Evolutionary conservation across 1,140 invertebrate species (phyloP).

Genomic region (Drosophila erecta): DNA sequence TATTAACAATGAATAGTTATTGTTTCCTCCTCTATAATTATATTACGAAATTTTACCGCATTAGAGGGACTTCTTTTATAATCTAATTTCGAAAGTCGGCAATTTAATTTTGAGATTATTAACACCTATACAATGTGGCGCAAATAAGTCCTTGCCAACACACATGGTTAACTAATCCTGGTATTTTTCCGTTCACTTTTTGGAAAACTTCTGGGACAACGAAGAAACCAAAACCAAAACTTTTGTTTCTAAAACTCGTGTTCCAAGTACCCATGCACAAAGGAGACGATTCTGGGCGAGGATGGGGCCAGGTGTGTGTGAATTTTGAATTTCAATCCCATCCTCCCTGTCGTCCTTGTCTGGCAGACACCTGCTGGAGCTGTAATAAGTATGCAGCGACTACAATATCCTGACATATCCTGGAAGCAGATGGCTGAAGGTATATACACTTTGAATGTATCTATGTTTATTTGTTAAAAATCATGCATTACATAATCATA

Average conservation of each 20-base stretch:
- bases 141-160: constrained; percentile 11
- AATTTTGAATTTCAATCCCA: constrained; percentile 68
- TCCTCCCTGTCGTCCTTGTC: constrained; percentile 3
- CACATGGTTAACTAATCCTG: constrained; percentile 42
- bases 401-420: constrained; percentile 30
- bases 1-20: background rate
- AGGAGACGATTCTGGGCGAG: constrained; percentile 1
- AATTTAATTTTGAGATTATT: constrained; percentile 36
- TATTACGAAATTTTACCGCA: background rate
- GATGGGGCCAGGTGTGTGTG: constrained; percentile 47
- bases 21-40: background rate
- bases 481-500: background rate
- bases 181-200: background rate
- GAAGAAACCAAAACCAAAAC: constrained; percentile 77
- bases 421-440: background rate
- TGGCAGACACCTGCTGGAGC: constrained; percentile 75
- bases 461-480: background rate
- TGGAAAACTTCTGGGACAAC: constrained; percentile 43
- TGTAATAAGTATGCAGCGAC: constrained; percentile 67
- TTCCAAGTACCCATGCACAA: constrained; percentile 69
- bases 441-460: background rate
- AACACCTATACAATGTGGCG: constrained; percentile 16
- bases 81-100: constrained; percentile 6
- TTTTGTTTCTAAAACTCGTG: constrained; percentile 85
- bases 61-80: background rate